phyloP scores from a whole-genome alignment of 64 coral and sea anemone species.

The Orbicella faveolata region DNA sequence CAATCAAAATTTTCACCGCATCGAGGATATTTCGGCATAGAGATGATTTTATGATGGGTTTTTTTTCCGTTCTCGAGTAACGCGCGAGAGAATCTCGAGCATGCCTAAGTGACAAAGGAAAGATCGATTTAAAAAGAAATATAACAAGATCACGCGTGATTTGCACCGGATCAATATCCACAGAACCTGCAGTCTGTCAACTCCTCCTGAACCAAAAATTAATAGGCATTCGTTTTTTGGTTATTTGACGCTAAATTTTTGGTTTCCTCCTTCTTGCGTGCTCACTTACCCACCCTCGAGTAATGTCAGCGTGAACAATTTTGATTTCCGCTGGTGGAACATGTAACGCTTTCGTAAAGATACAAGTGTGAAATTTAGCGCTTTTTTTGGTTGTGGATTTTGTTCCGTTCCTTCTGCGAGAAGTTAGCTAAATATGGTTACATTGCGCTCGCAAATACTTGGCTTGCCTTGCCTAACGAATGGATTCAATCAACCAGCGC shows the following conservation, averaged over 20 bases:
- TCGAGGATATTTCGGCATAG: background rate
- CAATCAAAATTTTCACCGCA: conserved; percentile 10
- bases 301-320: conserved; percentile 65
- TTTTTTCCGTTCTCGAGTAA: background rate
- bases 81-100: too few species aligned
- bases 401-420: conserved; percentile 26
- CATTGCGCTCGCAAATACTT: conserved; percentile 6
- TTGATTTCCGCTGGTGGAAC: conserved; percentile 58
- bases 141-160: conserved; percentile 8
- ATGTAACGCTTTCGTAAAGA: conserved; percentile 14
- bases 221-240: conserved; percentile 39
- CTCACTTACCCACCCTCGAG: conserved; percentile 11
- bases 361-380: conserved; percentile 41
- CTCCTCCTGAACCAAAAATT: conserved; percentile 26
- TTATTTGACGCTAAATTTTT: conserved; percentile 51
- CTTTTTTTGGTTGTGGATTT: conserved; percentile 16
- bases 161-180: conserved; percentile 26
- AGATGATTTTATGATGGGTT: background rate
- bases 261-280: conserved; percentile 44
- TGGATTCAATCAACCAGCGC: conserved; percentile 80
- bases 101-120: background rate
- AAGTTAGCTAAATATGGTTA: conserved; percentile 32
- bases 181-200: conserved; percentile 21
- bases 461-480: conserved; percentile 47
- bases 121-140: conserved; percentile 43